Conservation (phyloP, 2,888 invertebrate species). For the Anthrax anthrax region DNA sequence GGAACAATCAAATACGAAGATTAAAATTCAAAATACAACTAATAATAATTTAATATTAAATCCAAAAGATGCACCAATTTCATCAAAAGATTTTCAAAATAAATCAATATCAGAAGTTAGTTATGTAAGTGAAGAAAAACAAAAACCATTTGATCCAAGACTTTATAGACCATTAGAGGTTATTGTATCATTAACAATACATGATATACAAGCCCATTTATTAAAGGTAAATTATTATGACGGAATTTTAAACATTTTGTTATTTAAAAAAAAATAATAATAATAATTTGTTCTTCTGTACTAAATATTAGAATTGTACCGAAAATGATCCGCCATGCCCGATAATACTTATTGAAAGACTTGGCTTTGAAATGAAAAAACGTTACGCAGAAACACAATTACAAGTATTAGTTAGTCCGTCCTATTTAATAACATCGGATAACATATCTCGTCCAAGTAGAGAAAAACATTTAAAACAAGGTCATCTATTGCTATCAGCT, state of each 20-base stretch:
- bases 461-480: conserved; percentile 63
- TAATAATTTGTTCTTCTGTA: neutral
- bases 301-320: conserved; percentile 59
- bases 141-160: conserved; percentile 67
- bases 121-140: conserved; percentile 42
- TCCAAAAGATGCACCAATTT: conserved; percentile 25
- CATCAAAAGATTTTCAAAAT: conserved; percentile 25
- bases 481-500: conserved; percentile 72
- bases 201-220: conserved; percentile 90
- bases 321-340: conserved; percentile 86
- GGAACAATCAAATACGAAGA: conserved; percentile 47
- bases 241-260: neutral
- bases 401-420: conserved; percentile 78
- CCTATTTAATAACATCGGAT: conserved; percentile 67
- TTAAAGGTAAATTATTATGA: conserved; percentile 25
- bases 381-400: conserved; percentile 80
- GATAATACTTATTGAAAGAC: conserved; percentile 70
- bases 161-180: conserved; percentile 82
- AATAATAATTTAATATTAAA: too few relatives aligned
- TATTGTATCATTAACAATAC: conserved; percentile 81
- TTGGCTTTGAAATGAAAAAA: conserved; percentile 97
- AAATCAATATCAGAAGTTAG: conserved; percentile 32
- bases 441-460: conserved; percentile 52
- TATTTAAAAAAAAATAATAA: neutral
- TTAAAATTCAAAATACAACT: conserved; percentile 32